Evolutionary conservation across 1,140 invertebrate species (phyloP), one percentile per base, ranked within the genome.

Genomic region (Magallana gigas): DNA sequence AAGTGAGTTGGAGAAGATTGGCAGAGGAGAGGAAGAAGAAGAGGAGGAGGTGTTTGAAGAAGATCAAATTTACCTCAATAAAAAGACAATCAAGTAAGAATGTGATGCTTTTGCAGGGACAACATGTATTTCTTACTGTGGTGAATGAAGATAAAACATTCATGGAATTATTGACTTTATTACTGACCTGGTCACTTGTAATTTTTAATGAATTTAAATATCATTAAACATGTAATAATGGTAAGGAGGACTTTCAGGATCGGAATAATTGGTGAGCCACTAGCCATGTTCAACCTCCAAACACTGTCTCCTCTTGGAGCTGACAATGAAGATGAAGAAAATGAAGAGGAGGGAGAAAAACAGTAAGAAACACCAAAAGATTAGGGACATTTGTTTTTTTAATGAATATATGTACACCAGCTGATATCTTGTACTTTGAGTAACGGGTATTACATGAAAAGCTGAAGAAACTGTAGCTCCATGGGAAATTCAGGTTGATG

Each of bases 241-340:
- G 36, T 48, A 48, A 48, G 36, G 36, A 48, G 36, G 36, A 48
- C 36, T 76, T 76, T 82, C 88, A 94, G 93, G 87, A 89, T 92
- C 83, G 94, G 94, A n/a, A 93, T 94, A 12, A 88, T 94, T 23
- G 94, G 94, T 85, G 93, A 94, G 68, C 91, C 91, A 56, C 88
- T 93, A 68, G 92, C 87, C 64, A 80, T 91, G 89, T 94, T 93
- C 84, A 94, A 94, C 86, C 86, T 88, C 36, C 87, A 91, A 58
- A 94, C 92, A 57, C 81, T 94, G 71, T 91, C 91, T 29, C 91
- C 93, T 23, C n/a, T 92, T 3, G 94, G 93, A 60, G 91, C 92
- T n/a, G 93, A 93, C 59, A 93, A 92, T 89, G 94, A 94, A 68
- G 92, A 93, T 81, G 92, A 94, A 57, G 93, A 93, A 80, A 89